phyloP scores from a whole-genome alignment of 1,140 invertebrate genomes.

The Tetramorium parvispinum region DNA sequence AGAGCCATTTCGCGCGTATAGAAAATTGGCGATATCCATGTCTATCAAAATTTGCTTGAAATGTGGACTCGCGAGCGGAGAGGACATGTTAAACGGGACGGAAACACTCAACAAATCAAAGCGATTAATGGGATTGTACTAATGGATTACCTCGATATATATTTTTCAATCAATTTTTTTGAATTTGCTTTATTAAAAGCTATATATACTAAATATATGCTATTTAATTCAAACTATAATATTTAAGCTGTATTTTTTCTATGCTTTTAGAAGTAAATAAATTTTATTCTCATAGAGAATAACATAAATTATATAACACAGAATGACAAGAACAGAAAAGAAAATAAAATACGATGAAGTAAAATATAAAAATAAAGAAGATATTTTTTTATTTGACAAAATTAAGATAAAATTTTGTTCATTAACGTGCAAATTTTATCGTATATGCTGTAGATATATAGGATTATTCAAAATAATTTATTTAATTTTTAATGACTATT shows the following conservation, averaged over 20 bases:
- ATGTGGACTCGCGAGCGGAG: not conserved
- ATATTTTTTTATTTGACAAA: not conserved
- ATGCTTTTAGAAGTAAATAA: not conserved
- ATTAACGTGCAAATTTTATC: not conserved
- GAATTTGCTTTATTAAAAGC: slow-evolving; percentile 6
- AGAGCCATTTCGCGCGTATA: slow-evolving; percentile 33
- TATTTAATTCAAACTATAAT: not conserved
- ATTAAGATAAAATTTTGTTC: not conserved
- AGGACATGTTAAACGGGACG: not conserved
- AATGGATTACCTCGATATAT: slow-evolving; percentile 1
- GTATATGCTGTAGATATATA: not conserved
- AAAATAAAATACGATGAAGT: not conserved
- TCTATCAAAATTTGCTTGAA: slow-evolving; percentile 44
- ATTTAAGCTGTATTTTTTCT: not conserved
- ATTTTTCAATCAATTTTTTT: not conserved
- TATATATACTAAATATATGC: no score
- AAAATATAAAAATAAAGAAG: not conserved
- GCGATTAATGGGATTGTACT: slow-evolving; percentile 13
- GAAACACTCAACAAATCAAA: slow-evolving; percentile 29
- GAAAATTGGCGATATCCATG: slow-evolving; percentile 44
- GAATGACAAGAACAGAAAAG: not conserved
- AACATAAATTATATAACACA: not conserved
- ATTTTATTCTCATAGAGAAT: not conserved
- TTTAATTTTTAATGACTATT: no score
- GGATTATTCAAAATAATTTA: not conserved